A percentile compares a stretch with the other conserved stretches of the same genome.
Evolutionary conservation across 2,113 vertebrate species (phyloP).

Genomic region (Clarias batrachus): DNA sequence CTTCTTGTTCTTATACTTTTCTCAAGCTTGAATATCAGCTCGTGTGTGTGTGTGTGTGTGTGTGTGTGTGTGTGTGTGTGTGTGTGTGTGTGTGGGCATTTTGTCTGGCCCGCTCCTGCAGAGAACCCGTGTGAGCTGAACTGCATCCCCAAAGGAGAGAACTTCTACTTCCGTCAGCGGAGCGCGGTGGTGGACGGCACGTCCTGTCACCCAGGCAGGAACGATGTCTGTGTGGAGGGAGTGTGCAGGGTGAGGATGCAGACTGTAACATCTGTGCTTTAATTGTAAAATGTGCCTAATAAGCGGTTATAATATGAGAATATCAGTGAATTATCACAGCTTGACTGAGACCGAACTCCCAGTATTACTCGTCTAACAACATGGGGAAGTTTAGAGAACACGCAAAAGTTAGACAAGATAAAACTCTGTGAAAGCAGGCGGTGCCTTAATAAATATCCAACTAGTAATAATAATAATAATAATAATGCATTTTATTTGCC

Average conservation of each 20-base stretch:
- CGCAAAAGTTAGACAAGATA: not conserved
- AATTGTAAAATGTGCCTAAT: not conserved
- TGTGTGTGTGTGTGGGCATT: not conserved
- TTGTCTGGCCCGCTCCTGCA: constrained; percentile 64
- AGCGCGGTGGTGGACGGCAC: constrained; percentile 86
- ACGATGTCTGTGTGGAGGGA: constrained; percentile 86
- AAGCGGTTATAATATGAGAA: not conserved
- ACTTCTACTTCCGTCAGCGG: constrained; percentile 88
- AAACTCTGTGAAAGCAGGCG: not conserved
- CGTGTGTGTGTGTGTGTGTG: too few relatives aligned
- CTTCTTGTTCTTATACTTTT: not conserved
- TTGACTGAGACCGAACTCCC: not conserved
- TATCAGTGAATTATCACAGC: not conserved
- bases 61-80: too few relatives aligned
- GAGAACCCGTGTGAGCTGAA: constrained; percentile 93
- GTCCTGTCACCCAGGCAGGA: constrained; percentile 83
- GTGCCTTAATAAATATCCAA: not conserved
- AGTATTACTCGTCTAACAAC: not conserved
- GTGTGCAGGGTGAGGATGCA: constrained; percentile 79
- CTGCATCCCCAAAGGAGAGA: constrained; percentile 94
- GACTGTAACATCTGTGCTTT: not conserved
- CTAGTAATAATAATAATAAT: too few relatives aligned
- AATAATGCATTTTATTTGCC: too few relatives aligned
- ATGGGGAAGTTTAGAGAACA: not conserved
- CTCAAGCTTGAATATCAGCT: not conserved